Conservation (phyloP, 2,113 vertebrate species). For the Petrocephalus microphthalmus region DNA sequence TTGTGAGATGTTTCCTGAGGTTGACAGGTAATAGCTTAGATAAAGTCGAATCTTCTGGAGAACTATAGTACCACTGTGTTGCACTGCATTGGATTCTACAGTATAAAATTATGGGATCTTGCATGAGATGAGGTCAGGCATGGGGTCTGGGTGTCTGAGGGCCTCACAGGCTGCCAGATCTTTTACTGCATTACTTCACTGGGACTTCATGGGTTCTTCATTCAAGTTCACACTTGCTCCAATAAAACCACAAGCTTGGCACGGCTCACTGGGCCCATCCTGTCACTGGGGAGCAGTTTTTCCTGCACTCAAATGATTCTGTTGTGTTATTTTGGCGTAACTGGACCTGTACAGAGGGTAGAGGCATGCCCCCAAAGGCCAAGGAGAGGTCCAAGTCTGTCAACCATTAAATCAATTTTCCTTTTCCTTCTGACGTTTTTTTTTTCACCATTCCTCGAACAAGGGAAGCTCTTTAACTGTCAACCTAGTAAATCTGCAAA, state of each 20-base stretch:
- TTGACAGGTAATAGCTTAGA: not conserved
- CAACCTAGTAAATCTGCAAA: not conserved
- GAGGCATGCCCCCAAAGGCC: not conserved
- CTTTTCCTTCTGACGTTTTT: not conserved
- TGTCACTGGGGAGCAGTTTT: conserved; percentile 19
- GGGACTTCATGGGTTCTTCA: not conserved
- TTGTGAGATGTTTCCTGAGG: not conserved
- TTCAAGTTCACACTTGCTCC: not conserved
- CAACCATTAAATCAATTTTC: not conserved
- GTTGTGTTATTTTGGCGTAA: conserved; percentile 8
- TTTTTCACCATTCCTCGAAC: not conserved
- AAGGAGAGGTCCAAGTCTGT: not conserved
- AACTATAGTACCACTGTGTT: not conserved
- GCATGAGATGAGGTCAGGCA: not conserved
- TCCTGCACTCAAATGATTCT: conserved; percentile 10
- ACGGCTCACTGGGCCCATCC: conserved; percentile 18
- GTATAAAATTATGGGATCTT: not conserved
- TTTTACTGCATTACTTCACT: not conserved
- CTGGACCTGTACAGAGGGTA: not conserved
- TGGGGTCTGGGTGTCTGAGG: not conserved
- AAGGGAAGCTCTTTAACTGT: not conserved
- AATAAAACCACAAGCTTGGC: not conserved
- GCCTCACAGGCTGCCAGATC: not conserved
- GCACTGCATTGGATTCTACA: not conserved
- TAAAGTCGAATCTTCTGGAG: not conserved